A percentile compares a stretch with the other conserved stretches of the same genome.
Conservation (phyloP, 2,113 vertebrate species). For the Sinocyclocheilus rhinocerous region DNA sequence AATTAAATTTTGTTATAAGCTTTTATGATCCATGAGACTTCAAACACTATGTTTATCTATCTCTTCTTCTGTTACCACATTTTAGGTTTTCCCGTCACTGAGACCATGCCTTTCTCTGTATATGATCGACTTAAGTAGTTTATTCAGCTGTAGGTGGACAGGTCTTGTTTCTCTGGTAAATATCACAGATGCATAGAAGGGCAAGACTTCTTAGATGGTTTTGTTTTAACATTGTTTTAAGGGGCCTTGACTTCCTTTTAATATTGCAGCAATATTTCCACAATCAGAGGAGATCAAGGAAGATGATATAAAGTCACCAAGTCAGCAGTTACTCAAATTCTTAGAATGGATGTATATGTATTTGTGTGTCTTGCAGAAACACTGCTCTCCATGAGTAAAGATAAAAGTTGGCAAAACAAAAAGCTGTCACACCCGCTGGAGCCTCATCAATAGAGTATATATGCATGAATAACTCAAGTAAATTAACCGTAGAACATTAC, state of each 20-base stretch:
- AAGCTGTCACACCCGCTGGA: neutral
- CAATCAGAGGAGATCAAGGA: constrained; percentile 65
- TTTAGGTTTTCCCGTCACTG: constrained; percentile 66
- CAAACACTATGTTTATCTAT: constrained; percentile 72
- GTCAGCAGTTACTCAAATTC: constrained; percentile 62
- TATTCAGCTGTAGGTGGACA: constrained; percentile 75
- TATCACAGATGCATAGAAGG: constrained; percentile 58
- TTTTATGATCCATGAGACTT: constrained; percentile 63
- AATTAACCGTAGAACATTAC: no score
- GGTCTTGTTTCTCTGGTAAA: constrained; percentile 63
- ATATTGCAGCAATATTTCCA: constrained; percentile 68
- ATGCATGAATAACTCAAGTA: no score
- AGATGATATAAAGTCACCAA: constrained; percentile 56
- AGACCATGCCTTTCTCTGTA: constrained; percentile 64
- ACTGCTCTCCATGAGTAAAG: neutral
- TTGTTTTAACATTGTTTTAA: constrained; percentile 67
- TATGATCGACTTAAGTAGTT: constrained; percentile 74
- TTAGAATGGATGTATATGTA: constrained; percentile 43
- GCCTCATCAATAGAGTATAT: no score
- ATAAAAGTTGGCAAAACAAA: neutral
- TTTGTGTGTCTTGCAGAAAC: constrained; percentile 53
- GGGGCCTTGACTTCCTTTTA: constrained; percentile 68
- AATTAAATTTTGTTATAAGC: constrained; percentile 59
- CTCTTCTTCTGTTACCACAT: constrained; percentile 68
- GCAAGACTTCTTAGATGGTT: constrained; percentile 54